A percentile compares a stretch with the other conserved stretches of the same genome.
Evolutionary conservation across 2,888 invertebrate species (phyloP).

Genomic region (Oscheius sp.): DNA sequence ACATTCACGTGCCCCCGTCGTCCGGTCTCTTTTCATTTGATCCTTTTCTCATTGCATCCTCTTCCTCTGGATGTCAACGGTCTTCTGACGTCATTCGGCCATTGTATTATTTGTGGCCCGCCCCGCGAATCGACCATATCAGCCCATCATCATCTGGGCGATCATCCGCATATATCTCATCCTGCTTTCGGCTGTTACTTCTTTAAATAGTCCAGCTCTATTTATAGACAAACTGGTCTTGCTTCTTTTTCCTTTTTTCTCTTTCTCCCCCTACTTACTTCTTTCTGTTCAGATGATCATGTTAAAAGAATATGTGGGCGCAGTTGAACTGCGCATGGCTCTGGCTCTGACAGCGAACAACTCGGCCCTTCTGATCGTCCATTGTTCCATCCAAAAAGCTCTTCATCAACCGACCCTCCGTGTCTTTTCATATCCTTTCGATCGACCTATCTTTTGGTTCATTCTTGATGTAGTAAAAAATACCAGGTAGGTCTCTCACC

Average conservation of each 20-base stretch:
- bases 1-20: no score
- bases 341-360: slow-evolving; percentile 8
- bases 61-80: no score
- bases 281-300: slow-evolving; percentile 31
- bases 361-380: slow-evolving; percentile 13
- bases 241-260: not conserved
- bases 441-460: slow-evolving; percentile 29
- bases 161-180: no score
- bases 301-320: slow-evolving; percentile 29
- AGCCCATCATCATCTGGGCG: no score
- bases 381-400: slow-evolving; percentile 24
- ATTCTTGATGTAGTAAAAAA: slow-evolving; percentile 27
- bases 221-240: not conserved
- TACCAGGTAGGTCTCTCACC: slow-evolving; percentile 6
- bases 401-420: slow-evolving; percentile 8
- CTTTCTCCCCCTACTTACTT: not conserved
- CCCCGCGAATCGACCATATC: no score
- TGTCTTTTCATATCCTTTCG: slow-evolving; percentile 28
- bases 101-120: no score
- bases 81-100: no score
- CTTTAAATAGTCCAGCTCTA: no score
- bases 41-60: no score
- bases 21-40: no score
- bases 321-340: slow-evolving; percentile 24
- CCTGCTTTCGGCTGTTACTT: no score